These are phyloP conservation scores for Tenthredo distinguenda DNA, from an alignment of 2,888 invertebrate species.

Conservation along the genomic window DNA sequence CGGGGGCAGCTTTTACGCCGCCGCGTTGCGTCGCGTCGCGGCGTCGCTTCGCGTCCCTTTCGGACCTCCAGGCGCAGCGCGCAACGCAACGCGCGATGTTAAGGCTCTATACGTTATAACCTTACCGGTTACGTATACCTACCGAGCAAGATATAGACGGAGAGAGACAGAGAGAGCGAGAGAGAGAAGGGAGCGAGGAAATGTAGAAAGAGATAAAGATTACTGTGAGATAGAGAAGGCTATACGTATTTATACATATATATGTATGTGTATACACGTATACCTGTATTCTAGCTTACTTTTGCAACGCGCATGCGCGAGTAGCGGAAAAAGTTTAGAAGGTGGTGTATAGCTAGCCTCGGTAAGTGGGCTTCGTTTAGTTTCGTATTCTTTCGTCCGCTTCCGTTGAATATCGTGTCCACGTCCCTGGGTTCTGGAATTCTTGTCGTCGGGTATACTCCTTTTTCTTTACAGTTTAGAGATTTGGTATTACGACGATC, in stretches of 20 bases:
- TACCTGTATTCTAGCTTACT: not conserved
- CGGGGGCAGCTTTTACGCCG: slow-evolving; percentile 53
- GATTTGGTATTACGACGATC: not conserved
- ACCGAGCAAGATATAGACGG: not conserved
- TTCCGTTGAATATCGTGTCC: too few species aligned
- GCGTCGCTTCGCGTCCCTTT: not conserved
- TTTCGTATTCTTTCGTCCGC: not conserved
- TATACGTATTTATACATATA: not conserved
- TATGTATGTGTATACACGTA: not conserved
- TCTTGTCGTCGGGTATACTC: not conserved
- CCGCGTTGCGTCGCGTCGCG: slow-evolving; percentile 3
- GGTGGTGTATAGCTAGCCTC: not conserved
- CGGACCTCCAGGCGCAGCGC: slow-evolving; percentile 1
- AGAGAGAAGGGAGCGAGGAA: not conserved
- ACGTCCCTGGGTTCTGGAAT: too few species aligned
- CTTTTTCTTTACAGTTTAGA: not conserved
- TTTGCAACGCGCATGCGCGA: not conserved
- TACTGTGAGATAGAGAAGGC: not conserved
- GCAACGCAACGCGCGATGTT: slow-evolving; percentile 15
- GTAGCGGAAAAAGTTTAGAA: not conserved
- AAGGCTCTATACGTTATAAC: not conserved
- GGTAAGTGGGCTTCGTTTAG: not conserved
- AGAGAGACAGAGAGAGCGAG: not conserved
- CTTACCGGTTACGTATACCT: slow-evolving; percentile 18
- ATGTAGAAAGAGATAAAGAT: not conserved